These are phyloP conservation scores for Caenorhabditis macrosperma DNA, from an alignment of 2,888 invertebrate species.

Conservation along the genomic window DNA sequence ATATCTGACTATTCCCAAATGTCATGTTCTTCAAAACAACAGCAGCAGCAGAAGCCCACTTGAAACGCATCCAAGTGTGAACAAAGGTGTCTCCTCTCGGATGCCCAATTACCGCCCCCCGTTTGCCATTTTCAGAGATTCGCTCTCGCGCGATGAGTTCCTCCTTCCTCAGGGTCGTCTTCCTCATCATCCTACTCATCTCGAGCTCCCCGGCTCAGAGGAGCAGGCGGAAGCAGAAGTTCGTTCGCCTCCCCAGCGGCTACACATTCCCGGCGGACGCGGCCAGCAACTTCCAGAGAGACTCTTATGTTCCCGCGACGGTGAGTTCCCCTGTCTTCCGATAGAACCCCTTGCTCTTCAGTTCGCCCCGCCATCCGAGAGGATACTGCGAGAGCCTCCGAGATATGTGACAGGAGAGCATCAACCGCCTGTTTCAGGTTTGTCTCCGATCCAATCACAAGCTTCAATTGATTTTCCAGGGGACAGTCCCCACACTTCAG, in stretches of 20 bases:
- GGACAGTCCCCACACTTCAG: background rate
- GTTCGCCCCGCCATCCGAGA: slow-evolving; percentile 44
- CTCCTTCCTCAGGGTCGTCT: background rate
- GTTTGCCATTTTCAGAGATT: background rate
- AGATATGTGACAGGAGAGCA: slow-evolving; percentile 38
- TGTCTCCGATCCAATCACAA: too few relatives aligned
- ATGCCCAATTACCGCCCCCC: background rate
- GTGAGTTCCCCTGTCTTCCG: background rate
- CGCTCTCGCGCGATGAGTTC: slow-evolving; percentile 1
- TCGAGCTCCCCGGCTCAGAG: slow-evolving; percentile 36
- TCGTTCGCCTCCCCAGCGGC: slow-evolving; percentile 50
- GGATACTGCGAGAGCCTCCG: slow-evolving; percentile 41
- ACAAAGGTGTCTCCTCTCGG: slow-evolving; percentile 16
- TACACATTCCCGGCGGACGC: slow-evolving; percentile 54
- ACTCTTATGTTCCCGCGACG: slow-evolving; percentile 44
- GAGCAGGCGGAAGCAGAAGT: slow-evolving; percentile 45
- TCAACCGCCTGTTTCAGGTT: background rate
- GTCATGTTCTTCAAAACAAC: background rate
- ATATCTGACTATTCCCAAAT: slow-evolving; percentile 2
- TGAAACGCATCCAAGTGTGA: slow-evolving; percentile 47
- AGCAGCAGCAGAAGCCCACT: slow-evolving; percentile 15
- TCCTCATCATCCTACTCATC: slow-evolving; percentile 10
- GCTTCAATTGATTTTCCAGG: background rate
- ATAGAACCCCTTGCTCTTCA: background rate
- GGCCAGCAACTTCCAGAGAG: slow-evolving; percentile 51